Percentiles rank a stretch among this genome's conserved stretches.
Evolutionary conservation across 2,797 vertebrate genomes (phyloP).

Genomic region (Ciconia nigra): DNA sequence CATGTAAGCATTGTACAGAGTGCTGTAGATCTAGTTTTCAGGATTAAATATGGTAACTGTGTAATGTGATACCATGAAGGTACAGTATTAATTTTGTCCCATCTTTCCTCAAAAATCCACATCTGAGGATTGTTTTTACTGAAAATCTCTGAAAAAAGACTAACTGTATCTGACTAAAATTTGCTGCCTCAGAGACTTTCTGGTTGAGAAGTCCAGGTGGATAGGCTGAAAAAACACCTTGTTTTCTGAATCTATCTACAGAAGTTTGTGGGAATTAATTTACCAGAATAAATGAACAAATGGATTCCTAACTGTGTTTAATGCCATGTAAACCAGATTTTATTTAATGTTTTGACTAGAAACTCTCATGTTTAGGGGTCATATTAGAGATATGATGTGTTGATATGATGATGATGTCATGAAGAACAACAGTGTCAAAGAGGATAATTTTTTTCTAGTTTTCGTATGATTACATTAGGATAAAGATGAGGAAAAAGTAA

Average conservation of each 20-base stretch:
- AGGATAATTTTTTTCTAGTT: not conserved
- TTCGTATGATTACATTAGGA: not conserved
- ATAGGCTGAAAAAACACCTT: not conserved
- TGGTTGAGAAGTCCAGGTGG: not conserved
- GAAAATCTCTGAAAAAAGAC: not conserved
- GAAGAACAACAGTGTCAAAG: not conserved
- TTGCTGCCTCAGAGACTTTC: slow-evolving; percentile 29
- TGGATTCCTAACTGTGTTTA: not conserved
- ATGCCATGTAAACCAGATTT: not conserved
- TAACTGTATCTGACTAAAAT: not conserved
- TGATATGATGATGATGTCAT: no score
- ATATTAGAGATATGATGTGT: not conserved
- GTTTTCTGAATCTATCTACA: not conserved
- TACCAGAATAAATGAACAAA: not conserved
- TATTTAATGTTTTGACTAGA: not conserved
- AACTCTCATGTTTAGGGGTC: not conserved
- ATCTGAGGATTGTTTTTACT: not conserved
- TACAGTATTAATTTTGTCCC: not conserved
- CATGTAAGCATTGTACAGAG: not conserved
- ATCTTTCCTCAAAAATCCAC: slow-evolving; percentile 3
- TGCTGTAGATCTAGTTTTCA: not conserved
- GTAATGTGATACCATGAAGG: not conserved
- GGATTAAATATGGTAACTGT: not conserved
- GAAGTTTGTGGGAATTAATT: slow-evolving; percentile 8
- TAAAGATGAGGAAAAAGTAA: not conserved